Evolutionary conservation across 2,888 invertebrate species (phyloP).

Genomic region (Nymphalis c-album): DNA sequence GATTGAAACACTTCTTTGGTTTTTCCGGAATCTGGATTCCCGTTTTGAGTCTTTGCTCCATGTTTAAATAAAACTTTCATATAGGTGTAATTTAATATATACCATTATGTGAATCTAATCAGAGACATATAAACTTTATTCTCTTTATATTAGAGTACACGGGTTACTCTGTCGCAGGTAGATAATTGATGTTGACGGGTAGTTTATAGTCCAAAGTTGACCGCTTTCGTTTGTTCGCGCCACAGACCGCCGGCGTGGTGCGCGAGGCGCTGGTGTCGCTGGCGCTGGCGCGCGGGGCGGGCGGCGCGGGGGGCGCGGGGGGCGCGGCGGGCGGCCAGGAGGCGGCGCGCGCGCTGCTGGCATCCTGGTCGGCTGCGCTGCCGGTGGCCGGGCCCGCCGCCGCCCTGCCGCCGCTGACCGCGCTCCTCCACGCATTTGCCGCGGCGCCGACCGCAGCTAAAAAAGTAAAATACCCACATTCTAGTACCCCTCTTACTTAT

Average conservation of each 20-base stretch:
- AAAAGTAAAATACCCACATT: conserved; percentile 51
- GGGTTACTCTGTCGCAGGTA: too few relatives aligned
- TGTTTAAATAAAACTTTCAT: too few relatives aligned
- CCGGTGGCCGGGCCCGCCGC: conserved; percentile 52
- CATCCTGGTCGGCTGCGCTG: conserved; percentile 60
- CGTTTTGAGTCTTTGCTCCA: too few relatives aligned
- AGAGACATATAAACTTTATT: too few relatives aligned
- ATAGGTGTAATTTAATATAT: too few relatives aligned
- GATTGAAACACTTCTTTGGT: too few relatives aligned
- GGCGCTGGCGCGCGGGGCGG: conserved; percentile 50
- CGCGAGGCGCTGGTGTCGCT: conserved; percentile 76
- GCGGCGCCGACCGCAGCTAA: conserved; percentile 67
- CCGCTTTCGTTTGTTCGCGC: neutral
- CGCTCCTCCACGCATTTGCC: conserved; percentile 66
- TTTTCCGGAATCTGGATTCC: too few relatives aligned
- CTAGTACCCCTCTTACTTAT: neutral
- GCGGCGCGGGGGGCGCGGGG: conserved; percentile 37
- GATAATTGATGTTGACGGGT: too few relatives aligned
- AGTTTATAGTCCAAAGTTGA: neutral
- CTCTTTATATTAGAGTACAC: too few relatives aligned
- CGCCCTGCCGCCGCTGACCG: conserved; percentile 69
- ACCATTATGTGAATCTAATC: too few relatives aligned
- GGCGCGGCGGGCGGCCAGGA: conserved; percentile 44
- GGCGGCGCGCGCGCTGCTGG: conserved; percentile 59
- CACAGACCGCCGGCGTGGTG: conserved; percentile 82